Conservation (phyloP, 2,113 vertebrate species). For the Cichladusa arquata region DNA sequence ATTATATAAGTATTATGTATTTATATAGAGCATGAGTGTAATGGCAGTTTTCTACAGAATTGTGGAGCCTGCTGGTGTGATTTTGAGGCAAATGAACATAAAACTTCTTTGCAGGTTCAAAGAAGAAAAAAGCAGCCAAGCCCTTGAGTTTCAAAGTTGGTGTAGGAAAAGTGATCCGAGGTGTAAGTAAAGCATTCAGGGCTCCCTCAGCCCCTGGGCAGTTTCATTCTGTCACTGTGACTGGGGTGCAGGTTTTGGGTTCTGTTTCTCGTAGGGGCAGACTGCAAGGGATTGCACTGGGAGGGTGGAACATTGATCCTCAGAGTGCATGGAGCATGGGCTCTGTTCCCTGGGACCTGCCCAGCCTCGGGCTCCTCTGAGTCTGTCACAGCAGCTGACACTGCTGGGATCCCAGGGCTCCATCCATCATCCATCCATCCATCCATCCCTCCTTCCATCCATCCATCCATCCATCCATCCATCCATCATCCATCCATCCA, state of each 20-base stretch:
- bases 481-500: too few relatives aligned
- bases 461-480: too few relatives aligned
- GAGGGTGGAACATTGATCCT: fast-evolving
- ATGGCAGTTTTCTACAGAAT: not conserved
- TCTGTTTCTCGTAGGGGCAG: fast-evolving
- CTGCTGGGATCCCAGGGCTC: not conserved
- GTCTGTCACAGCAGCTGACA: not conserved
- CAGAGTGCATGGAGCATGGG: fast-evolving
- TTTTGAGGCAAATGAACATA: not conserved
- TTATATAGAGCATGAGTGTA: fast-evolving
- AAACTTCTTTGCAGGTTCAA: slow-evolving; percentile 79
- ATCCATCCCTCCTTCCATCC: too few relatives aligned
- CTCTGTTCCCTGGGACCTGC: not conserved
- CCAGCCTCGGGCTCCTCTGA: not conserved
- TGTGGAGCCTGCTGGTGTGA: not conserved
- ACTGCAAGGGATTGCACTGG: fast-evolving
- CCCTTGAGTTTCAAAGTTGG: slow-evolving; percentile 95
- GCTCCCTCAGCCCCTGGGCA: fast-evolving
- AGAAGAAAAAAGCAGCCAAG: slow-evolving; percentile 93
- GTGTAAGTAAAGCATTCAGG: slow-evolving; percentile 74
- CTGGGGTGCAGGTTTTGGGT: fast-evolving
- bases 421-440: not conserved
- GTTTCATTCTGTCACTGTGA: fast-evolving
- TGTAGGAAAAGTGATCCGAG: slow-evolving; percentile 91
- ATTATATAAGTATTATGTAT: too few relatives aligned